Base-by-base conservation (phyloP, 2,888 invertebrate species). In the Furcula furcula region DNA sequence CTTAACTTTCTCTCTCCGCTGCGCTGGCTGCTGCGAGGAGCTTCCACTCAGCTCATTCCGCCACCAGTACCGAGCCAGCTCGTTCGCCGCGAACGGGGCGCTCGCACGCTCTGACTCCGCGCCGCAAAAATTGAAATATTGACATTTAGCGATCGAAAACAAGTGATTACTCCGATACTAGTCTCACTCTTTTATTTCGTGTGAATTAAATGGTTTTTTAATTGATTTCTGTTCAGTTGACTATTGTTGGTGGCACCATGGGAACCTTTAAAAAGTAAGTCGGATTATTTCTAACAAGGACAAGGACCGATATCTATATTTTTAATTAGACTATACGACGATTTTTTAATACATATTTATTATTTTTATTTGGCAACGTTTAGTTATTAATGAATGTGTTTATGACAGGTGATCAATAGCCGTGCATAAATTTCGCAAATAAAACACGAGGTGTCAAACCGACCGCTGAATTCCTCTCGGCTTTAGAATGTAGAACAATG, bases 1-100 rank as follows among this genome's bases (percentile, higher is more conserved):
- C 85, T 82, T 60, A 79, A 86, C 86, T 87, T 87, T 86, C 86
- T 86, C 85, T 84, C 83, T 48, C 54, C 49, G 49, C 48, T 43
- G 43, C 53, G 51, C 48, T 42, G 57, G 46, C 57, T 51, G 55
- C 56, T 53, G 58, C 56, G 51, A 38, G 55, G 52, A 55, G 34
- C 55, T 55, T 54, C 52, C 52, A 55, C 59, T 49, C 38, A 41
- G 46, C 77, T 81, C 83, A 79, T 73, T 82, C 72, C 68, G 76
- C 67, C 60, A 59, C 64, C 57, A 67, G 61, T 73, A 66, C 58
- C 76, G 76, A 73, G 70, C 67, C 63, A 65, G 68, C 67, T 67
- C 78, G 81, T 68, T 69, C 76, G 82, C 73, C 64, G 69, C 63
- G 70, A 65, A 64, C 76, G 77, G 70, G 68, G 75, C 72, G 70